Evolutionary conservation across 2,113 vertebrate species (phyloP), one percentile per base, ranked within the genome.

Genomic region (Balaeniceps rex): DNA sequence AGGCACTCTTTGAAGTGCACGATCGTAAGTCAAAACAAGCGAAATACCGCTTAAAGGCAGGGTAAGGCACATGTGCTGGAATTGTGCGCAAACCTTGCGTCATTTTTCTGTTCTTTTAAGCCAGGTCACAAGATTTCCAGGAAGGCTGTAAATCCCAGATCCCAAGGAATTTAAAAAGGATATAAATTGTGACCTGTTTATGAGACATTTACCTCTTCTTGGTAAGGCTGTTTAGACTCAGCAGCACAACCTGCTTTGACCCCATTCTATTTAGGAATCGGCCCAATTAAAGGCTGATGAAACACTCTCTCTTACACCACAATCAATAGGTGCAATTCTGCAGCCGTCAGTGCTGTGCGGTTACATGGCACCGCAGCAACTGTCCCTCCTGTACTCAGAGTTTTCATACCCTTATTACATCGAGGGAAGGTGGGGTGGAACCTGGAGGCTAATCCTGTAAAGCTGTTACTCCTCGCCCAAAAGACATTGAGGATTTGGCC

Each of bases 241-340:
- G 87, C 55, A 83, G 70, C 90, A 87, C 78, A 79, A 92, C 54
- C 66, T 28, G 46, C 46, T 88, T 63, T 96, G 85, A 97, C 96
- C 90, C 64, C 61, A 38, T 91, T 95, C 72, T 95, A 16, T 64
- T 97, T 95, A 95, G 89, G 61, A 96, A 96, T 77, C 29, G 5
- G 60, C 69, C 88, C 94, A 94, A 88, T 95, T 96, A 98, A 95
- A 98, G 64, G 92, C 89, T 97, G 94, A 94, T 94, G 77, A 97
- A 98, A 97, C 74, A 28, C 60, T 71, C 42, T 65, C 85, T 95
- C 88, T 91, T 88, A 78, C 58, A 72, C 69, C 55, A 23, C 38
- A 42, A 96, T 96, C 94, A 92, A 97, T 93, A 93, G 90, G 44
- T 87, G 70, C 68, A 88, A 82, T 86, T 87, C 89, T 88, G 65